Evolutionary conservation across 2,113 vertebrate genomes (phyloP).

Genomic region (Aegithalos caudatus): DNA sequence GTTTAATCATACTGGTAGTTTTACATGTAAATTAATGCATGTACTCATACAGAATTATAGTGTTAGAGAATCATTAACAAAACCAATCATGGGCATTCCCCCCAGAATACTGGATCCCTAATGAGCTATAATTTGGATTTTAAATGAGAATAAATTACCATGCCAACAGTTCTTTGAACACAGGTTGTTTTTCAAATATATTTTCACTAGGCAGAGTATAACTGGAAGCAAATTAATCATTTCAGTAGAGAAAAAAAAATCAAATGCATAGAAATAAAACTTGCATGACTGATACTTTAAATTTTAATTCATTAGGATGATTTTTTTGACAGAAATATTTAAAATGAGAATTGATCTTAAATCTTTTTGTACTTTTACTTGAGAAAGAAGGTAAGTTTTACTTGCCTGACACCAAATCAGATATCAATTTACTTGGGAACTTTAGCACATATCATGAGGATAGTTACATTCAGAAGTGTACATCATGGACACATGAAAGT

Average conservation of each 20-base stretch:
- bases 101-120: conserved; percentile 5
- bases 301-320: not conserved
- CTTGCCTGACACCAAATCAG: not conserved
- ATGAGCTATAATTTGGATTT: conserved; percentile 24
- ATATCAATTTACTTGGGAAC: not conserved
- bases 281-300: not conserved
- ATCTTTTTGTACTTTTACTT: not conserved
- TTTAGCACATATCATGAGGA: not conserved
- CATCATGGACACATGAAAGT: not conserved
- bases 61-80: conserved; percentile 39
- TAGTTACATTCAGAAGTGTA: not conserved
- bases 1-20: conserved; percentile 5
- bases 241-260: not conserved
- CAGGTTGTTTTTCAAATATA: not conserved
- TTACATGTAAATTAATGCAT: conserved; percentile 43
- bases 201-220: not conserved
- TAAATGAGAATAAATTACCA: conserved; percentile 40
- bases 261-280: not conserved
- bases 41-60: conserved; percentile 16
- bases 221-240: not conserved
- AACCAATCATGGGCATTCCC: conserved; percentile 35
- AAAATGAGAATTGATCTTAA: not conserved
- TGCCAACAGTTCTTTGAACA: conserved; percentile 3
- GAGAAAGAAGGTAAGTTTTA: not conserved
- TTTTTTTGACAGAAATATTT: not conserved